A percentile compares a stretch with the other conserved stretches of the same genome.
phyloP scores from a whole-genome alignment of 2,797 vertebrate genomes.

The Hydrocynus forskahlii region DNA sequence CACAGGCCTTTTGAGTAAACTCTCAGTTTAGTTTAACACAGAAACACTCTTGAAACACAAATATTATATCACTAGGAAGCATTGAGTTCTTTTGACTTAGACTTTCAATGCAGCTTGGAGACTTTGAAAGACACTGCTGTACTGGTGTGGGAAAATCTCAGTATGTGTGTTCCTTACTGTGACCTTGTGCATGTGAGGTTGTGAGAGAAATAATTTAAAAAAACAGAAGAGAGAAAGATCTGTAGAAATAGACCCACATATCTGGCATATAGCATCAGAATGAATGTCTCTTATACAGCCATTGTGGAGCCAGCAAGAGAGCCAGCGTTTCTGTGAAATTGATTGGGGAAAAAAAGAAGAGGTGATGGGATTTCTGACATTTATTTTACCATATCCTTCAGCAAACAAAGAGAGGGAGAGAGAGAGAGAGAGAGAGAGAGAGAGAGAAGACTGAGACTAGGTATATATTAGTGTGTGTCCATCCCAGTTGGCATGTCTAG shows the following conservation, averaged over 20 bases:
- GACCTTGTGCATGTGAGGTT: neutral
- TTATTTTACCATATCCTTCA: constrained; percentile 52
- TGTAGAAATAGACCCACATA: constrained; percentile 5
- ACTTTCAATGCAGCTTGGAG: neutral
- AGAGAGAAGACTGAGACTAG: constrained; percentile 1
- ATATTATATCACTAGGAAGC: neutral
- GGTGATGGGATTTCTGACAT: constrained; percentile 43
- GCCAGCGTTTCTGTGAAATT: constrained; percentile 25
- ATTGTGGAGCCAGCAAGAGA: constrained; percentile 25
- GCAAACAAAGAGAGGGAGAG: constrained; percentile 25
- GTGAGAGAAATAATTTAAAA: neutral
- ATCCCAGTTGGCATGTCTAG: constrained; percentile 33
- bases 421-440: neutral
- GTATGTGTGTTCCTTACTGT: neutral
- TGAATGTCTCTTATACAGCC: neutral
- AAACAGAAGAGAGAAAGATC: neutral
- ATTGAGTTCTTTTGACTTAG: neutral
- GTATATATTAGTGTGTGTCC: constrained; percentile 30
- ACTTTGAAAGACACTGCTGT: constrained; percentile 1
- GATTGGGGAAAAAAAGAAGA: neutral
- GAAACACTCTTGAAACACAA: neutral
- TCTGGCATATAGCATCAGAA: constrained; percentile 4
- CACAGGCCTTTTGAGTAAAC: constrained; percentile 11
- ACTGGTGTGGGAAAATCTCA: constrained; percentile 1
- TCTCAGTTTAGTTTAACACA: constrained; percentile 1